Base-by-base conservation (phyloP, 2,113 vertebrate species). In the Pholis gunnellus region DNA sequence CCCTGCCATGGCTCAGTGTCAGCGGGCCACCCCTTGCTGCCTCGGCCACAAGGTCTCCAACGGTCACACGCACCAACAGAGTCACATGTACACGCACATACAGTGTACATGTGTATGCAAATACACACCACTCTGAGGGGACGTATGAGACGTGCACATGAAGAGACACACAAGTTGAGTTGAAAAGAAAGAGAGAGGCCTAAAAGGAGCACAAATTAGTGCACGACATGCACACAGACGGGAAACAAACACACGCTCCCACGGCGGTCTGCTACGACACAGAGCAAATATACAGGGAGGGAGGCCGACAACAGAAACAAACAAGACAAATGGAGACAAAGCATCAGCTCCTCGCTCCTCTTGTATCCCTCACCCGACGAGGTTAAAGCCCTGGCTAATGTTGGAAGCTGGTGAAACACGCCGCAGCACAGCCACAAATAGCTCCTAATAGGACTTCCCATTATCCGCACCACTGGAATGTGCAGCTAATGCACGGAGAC, bases 401-500 rank as follows among this genome's bases (percentile, higher is more conserved):
- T 83, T 90, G 87, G 87, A 92, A 92, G 91, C 88, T 88, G 72
- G 89, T 93, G 68, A 93, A 92, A 92, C 80, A 90, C 61, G 34
- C 92, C 89, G 85, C 89, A 90, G 75, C 73, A 46, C 79, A 9
- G 86, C 92, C 93, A 60, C 93, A 93, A 93, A 93, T 89, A 89
- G 68, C 90, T 85, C 79, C 82, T 87, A 93, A 93, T 92, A 89
- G 88, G 88, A 87, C 78, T 87, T 81, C 83, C 91, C 90, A 93
- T 93, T 91, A 92, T 91, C 85, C 79, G 29, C 78, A 90, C 91
- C 90, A 9, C 91, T 81, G 92, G 92, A 94, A 94, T 93, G 92
- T 91, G 86, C 83, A 83, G 88, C 85, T 93, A 93, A 93, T 92
- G 91, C 88, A 90, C 18, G 9, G 65, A 90, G 88, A 90, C 91